These are phyloP conservation scores for Chloroclystis v-ata DNA, from an alignment of 2,888 invertebrate species.

Conservation along the genomic window DNA sequence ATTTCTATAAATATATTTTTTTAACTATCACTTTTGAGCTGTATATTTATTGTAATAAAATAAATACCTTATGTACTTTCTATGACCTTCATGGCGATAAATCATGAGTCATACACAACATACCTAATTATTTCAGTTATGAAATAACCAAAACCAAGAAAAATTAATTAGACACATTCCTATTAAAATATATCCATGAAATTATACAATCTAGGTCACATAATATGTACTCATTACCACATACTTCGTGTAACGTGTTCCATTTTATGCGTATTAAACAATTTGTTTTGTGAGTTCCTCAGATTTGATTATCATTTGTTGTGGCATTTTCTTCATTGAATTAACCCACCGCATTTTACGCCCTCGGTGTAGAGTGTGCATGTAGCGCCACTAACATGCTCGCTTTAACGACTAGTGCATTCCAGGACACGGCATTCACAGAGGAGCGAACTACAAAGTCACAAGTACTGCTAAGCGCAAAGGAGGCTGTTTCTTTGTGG, in stretches of 20 bases:
- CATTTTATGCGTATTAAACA: no score
- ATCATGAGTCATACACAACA: no score
- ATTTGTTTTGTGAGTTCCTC: constrained; percentile 7
- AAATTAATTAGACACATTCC: background rate
- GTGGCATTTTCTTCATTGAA: constrained; percentile 18
- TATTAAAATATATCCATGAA: background rate
- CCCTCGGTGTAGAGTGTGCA: constrained; percentile 53
- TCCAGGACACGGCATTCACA: constrained; percentile 85
- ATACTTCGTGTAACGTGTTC: constrained; percentile 5
- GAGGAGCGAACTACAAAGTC: constrained; percentile 82
- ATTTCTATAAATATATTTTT: no score
- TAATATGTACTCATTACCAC: background rate
- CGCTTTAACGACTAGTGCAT: constrained; percentile 78
- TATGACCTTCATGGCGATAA: no score
- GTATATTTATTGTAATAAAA: no score
- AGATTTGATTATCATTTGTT: constrained; percentile 22
- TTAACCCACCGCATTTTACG: constrained; percentile 43
- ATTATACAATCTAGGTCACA: background rate
- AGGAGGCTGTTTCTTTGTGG: constrained; percentile 96
- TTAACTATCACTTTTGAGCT: no score
- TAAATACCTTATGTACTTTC: no score
- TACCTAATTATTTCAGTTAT: no score
- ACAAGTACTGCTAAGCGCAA: constrained; percentile 92
- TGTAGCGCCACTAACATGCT: constrained; percentile 70
- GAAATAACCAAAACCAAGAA: no score